These are phyloP conservation scores for Garrulus glandarius DNA, from an alignment of 2,797 vertebrate species.

Conservation along the genomic window DNA sequence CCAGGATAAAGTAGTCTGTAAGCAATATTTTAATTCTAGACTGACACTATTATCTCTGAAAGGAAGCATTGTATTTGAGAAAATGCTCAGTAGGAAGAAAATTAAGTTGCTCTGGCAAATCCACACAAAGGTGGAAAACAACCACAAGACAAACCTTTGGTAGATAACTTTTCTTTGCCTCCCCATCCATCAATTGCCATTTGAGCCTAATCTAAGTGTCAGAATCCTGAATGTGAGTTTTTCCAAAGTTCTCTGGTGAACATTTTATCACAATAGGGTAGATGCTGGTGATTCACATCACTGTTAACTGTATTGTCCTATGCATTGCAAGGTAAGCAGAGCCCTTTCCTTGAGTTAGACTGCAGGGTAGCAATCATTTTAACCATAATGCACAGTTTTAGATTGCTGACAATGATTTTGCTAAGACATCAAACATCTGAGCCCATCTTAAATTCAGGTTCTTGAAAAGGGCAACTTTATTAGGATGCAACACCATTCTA, in stretches of 20 bases:
- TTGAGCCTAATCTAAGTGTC: conserved; percentile 61
- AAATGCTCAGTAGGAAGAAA: not conserved
- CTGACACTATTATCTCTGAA: conserved; percentile 21
- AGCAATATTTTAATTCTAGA: conserved; percentile 74
- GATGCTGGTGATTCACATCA: not conserved
- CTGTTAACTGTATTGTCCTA: not conserved
- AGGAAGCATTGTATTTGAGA: not conserved
- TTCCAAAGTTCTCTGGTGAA: conserved; percentile 44
- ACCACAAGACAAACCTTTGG: conserved; percentile 1
- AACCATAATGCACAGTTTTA: not conserved
- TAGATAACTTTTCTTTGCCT: conserved; percentile 48
- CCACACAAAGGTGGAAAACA: not conserved
- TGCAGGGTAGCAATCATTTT: not conserved
- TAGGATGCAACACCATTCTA: not conserved
- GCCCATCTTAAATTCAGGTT: not conserved
- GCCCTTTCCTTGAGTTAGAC: not conserved
- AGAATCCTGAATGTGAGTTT: conserved; percentile 59
- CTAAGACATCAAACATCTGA: not conserved
- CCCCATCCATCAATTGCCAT: conserved; percentile 37
- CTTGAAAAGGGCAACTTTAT: not conserved
- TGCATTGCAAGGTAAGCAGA: not conserved
- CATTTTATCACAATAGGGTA: not conserved
- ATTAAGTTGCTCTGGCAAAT: conserved; percentile 20
- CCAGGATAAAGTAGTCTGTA: conserved; percentile 27
- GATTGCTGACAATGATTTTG: not conserved